Evolutionary conservation across 2,113 vertebrate species (phyloP).

Genomic region (Bothrops jararaca): DNA sequence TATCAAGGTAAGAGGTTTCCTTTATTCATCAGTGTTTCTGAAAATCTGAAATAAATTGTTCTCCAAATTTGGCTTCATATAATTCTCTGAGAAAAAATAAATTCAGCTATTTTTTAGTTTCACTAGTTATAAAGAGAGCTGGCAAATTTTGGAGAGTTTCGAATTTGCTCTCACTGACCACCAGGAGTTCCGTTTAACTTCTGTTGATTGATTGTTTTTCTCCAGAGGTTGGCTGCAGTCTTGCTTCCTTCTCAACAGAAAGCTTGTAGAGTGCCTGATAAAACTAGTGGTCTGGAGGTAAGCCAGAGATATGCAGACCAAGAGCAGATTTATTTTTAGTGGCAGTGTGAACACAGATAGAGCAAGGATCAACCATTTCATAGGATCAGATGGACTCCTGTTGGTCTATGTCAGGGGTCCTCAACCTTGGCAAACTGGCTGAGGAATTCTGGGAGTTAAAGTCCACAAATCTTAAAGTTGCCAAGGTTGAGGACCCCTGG

Average conservation of each 20-base stretch:
- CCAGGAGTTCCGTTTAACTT: not conserved
- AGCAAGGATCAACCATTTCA: not conserved
- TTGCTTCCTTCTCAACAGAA: not conserved
- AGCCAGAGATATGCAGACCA: not conserved
- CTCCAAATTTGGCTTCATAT: not conserved
- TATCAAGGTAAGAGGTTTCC: slow-evolving; percentile 87
- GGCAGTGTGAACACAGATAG: not conserved
- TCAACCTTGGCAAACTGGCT: no score
- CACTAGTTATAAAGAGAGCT: not conserved
- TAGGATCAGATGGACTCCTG: not conserved
- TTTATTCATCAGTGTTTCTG: not conserved
- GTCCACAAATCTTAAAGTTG: no score
- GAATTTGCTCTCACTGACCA: not conserved
- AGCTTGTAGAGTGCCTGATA: not conserved
- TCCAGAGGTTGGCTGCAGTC: not conserved
- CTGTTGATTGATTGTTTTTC: not conserved
- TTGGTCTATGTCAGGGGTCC: no score
- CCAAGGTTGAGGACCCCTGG: no score
- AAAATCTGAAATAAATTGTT: not conserved
- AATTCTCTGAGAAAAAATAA: not conserved
- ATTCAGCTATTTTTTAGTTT: not conserved
- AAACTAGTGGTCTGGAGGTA: not conserved
- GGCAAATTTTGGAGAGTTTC: not conserved
- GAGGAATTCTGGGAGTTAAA: no score
- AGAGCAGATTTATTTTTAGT: not conserved